phyloP scores from a whole-genome alignment of 2,888 invertebrate species.

The Atethmia centrago region DNA sequence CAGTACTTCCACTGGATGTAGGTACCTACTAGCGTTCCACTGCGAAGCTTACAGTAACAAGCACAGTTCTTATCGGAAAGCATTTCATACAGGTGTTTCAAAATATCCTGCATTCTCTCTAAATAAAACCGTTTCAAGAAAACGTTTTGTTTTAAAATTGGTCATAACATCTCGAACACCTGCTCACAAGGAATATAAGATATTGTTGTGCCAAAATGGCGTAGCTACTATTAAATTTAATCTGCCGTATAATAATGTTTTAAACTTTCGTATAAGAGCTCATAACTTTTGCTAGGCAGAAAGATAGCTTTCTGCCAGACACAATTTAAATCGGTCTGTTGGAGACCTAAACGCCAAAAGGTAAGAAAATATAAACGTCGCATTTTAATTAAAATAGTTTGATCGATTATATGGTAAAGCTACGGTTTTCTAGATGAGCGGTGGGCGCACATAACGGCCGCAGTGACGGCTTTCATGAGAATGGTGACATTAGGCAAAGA shows the following conservation, averaged over 20 bases:
- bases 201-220: constrained; percentile 10
- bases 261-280: not conserved
- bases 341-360: no score
- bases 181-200: constrained; percentile 21
- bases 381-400: not conserved
- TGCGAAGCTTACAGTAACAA: constrained; percentile 6
- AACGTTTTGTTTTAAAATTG: constrained; percentile 37
- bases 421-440: no score
- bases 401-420: no score
- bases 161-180: constrained; percentile 27
- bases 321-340: not conserved
- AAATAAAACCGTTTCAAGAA: constrained; percentile 27
- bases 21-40: not conserved
- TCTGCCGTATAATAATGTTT: not conserved
- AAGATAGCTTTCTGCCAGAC: not conserved
- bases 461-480: no score
- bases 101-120: constrained; percentile 29
- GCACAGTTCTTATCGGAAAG: constrained; percentile 26
- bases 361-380: not conserved
- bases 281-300: not conserved
- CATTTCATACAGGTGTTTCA: constrained; percentile 38
- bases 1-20: not conserved
- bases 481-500: no score
- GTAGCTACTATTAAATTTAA: constrained; percentile 8
- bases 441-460: no score